Evolutionary conservation across 2,888 invertebrate species (phyloP), one percentile per base, ranked within the genome.

Genomic region (Ferdinandea cuprea): DNA sequence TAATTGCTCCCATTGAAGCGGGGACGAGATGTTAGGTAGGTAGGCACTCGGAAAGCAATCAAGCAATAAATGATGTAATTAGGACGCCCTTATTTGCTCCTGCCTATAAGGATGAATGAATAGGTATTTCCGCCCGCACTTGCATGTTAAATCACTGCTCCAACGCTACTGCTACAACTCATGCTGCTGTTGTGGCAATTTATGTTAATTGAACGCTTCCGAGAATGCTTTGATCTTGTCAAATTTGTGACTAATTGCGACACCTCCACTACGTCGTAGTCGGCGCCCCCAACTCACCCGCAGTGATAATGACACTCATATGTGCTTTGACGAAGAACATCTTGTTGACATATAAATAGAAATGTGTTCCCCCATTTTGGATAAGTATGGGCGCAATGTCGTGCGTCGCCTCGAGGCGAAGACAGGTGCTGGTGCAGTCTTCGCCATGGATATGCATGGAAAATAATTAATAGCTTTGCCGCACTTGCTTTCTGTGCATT

Each of bases 211-310:
- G 85, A 85, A 79, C 79, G 74, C 81, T 85, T 85, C 85, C 85
- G 85, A 78, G 85, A 85, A 85, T 85, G 85, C 86, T 86, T 86
- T 86, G 86, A 86, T 86, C 86, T 85, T 85, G 85, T 85, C 85
- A 86, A 86, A 86, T 85, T 86, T 85, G 85, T 85, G 86, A 86
- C 86, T 86, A 86, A 86, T 86, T 86, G 86, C 86, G 81, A 85
- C 85, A 85, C 81, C 85, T 66, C 65, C 72, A 72, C n/a, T 58
- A n/a, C 40, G 37, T 46, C 21, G 35, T 8, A 25, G 21, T 9
- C 9, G 28, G 32, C 28, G 30, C 19, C 15, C 8, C 11, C 11
- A 4, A 17, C 32, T 13, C 13, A 30, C 13, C 32, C 42, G 21
- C 50, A 52, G 58, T 52, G 74, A 66, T 83, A 68, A 65, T 68